Conservation (phyloP, 2,113 vertebrate species). For the Saccopteryx leptura region DNA sequence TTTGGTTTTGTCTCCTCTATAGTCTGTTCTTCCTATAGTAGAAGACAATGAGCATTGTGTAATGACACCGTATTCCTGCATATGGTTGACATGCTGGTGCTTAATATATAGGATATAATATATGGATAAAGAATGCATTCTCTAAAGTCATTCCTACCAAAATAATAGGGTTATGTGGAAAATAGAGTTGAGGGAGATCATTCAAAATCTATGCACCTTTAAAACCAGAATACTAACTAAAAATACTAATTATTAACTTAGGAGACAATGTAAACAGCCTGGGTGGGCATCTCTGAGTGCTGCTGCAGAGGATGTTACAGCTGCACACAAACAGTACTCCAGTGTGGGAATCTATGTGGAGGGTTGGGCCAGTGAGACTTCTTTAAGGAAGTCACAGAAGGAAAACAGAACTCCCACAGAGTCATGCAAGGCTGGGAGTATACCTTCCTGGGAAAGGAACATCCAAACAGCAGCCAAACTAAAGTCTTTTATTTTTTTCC, state of each 20-base stretch:
- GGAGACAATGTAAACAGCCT: background rate
- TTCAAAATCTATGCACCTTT: slow-evolving; percentile 6
- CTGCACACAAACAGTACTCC: background rate
- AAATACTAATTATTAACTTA: background rate
- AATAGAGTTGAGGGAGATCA: background rate
- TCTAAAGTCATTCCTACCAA: background rate
- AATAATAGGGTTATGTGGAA: background rate
- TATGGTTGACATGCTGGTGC: background rate
- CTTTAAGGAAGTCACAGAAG: background rate
- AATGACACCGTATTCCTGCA: background rate
- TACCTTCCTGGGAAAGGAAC: background rate
- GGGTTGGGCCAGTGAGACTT: background rate
- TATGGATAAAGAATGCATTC: background rate
- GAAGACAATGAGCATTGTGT: background rate
- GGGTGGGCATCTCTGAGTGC: background rate
- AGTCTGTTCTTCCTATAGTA: background rate
- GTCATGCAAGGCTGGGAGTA: too few relatives aligned
- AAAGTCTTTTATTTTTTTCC: background rate
- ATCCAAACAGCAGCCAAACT: too few relatives aligned
- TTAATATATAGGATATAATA: background rate
- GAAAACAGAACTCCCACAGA: background rate
- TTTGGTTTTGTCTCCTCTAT: background rate
- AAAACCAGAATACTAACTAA: slow-evolving; percentile 2
- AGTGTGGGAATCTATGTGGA: background rate
- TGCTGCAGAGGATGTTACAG: background rate